A percentile compares a stretch with the other conserved stretches of the same genome.
Evolutionary conservation across 2,113 vertebrate genomes (phyloP).

Genomic region (Sakesphorus luctuosus): DNA sequence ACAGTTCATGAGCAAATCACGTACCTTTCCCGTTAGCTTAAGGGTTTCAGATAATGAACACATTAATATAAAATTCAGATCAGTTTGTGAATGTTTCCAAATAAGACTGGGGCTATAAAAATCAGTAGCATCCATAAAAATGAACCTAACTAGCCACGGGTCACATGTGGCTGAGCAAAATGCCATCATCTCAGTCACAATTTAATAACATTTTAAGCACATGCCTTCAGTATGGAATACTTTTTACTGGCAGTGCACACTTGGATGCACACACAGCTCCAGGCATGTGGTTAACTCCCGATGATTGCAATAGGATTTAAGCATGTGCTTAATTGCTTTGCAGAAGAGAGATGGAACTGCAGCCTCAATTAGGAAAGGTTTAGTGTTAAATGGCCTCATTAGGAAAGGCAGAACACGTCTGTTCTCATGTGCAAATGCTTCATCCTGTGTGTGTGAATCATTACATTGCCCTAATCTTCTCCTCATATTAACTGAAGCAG

Average conservation of each 20-base stretch:
- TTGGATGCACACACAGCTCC: conserved; percentile 59
- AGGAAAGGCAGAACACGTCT: conserved; percentile 61
- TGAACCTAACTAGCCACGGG: background rate
- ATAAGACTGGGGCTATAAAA: background rate
- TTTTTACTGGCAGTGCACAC: conserved; percentile 38
- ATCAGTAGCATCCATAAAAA: conserved; percentile 18
- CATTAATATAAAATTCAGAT: conserved; percentile 19
- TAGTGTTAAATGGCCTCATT: conserved; percentile 72
- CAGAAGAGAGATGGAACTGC: conserved; percentile 44
- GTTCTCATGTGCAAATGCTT: conserved; percentile 67
- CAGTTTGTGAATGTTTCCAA: background rate
- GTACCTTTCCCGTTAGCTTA: background rate
- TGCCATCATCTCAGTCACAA: conserved; percentile 25
- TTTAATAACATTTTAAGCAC: conserved; percentile 42
- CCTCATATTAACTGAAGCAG: conserved; percentile 64
- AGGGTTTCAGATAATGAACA: background rate
- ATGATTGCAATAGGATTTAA: conserved; percentile 59
- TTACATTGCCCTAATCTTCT: conserved; percentile 63
- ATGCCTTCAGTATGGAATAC: background rate
- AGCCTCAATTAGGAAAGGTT: conserved; percentile 65
- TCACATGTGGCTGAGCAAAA: conserved; percentile 21
- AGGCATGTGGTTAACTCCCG: conserved; percentile 49
- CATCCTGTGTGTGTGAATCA: conserved; percentile 64
- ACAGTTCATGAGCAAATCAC: background rate
- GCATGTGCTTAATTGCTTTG: conserved; percentile 67